These are phyloP conservation scores for Fragum fragum DNA, from an alignment of 2,888 invertebrate genomes.

Conservation along the genomic window DNA sequence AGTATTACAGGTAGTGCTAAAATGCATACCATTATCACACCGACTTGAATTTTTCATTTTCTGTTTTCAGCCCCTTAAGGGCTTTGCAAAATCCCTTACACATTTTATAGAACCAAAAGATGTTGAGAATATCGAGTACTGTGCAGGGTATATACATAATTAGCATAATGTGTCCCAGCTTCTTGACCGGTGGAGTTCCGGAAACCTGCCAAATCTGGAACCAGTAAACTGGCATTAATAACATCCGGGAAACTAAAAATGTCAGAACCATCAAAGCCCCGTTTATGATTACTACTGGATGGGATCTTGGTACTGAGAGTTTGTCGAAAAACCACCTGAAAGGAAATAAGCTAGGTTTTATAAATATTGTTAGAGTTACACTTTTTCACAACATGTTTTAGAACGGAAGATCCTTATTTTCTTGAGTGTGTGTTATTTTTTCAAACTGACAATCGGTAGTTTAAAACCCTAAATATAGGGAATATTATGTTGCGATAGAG, in stretches of 20 bases:
- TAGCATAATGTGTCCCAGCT: slow-evolving; percentile 83
- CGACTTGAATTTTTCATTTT: slow-evolving; percentile 27
- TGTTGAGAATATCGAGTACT: slow-evolving; percentile 84
- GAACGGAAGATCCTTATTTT: too few relatives aligned
- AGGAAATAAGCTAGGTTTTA: slow-evolving; percentile 25
- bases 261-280: slow-evolving; percentile 85
- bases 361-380: too few relatives aligned
- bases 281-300: slow-evolving; percentile 79
- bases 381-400: too few relatives aligned
- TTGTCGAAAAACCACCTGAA: slow-evolving; percentile 85
- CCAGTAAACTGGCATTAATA: slow-evolving; percentile 85
- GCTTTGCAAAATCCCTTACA: slow-evolving; percentile 80
- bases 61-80: slow-evolving; percentile 38
- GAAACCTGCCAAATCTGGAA: slow-evolving; percentile 83
- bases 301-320: slow-evolving; percentile 77
- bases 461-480: too few relatives aligned
- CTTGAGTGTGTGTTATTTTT: too few relatives aligned
- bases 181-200: slow-evolving; percentile 77
- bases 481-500: too few relatives aligned
- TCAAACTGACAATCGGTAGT: too few relatives aligned
- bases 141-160: slow-evolving; percentile 83
- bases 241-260: slow-evolving; percentile 84
- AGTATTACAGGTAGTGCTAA: too few relatives aligned
- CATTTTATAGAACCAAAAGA: slow-evolving; percentile 85
- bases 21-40: slow-evolving; percentile 1